Evolutionary conservation across 2,113 vertebrate genomes (phyloP).

Genomic region (Cinclus cinclus): DNA sequence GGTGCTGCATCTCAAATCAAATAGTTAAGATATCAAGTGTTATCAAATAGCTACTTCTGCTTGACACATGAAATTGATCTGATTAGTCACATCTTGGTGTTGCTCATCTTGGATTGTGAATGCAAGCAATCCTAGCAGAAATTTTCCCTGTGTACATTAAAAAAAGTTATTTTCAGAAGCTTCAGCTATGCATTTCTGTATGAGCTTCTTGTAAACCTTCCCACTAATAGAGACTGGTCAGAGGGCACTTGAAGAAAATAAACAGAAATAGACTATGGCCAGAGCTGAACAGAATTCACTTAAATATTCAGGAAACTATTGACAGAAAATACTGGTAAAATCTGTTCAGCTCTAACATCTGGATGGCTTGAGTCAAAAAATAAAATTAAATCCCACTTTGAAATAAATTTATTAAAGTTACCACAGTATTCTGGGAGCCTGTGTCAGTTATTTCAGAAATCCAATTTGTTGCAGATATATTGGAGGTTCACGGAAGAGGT

Average conservation of each 20-base stretch:
- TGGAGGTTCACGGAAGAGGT: background rate
- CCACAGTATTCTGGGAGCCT: background rate
- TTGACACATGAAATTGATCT: background rate
- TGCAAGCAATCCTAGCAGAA: background rate
- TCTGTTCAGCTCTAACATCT: background rate
- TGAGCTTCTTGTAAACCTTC: background rate
- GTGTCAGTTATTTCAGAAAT: constrained; percentile 29
- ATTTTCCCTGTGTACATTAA: background rate
- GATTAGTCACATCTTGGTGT: background rate
- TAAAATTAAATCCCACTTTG: background rate
- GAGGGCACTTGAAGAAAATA: background rate
- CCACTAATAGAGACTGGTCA: background rate
- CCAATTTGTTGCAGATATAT: constrained; percentile 31
- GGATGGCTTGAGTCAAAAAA: background rate
- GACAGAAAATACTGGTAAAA: background rate
- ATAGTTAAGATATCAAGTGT: background rate
- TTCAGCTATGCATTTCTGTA: background rate
- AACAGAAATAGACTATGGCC: background rate
- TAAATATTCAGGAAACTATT: background rate
- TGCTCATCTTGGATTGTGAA: background rate
- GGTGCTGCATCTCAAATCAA: background rate
- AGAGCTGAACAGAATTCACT: background rate
- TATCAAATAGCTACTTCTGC: background rate
- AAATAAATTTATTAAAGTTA: constrained; percentile 27
- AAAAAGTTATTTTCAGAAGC: background rate